Conservation (phyloP, 1,140 invertebrate genomes). For the Centruroides vittatus region DNA sequence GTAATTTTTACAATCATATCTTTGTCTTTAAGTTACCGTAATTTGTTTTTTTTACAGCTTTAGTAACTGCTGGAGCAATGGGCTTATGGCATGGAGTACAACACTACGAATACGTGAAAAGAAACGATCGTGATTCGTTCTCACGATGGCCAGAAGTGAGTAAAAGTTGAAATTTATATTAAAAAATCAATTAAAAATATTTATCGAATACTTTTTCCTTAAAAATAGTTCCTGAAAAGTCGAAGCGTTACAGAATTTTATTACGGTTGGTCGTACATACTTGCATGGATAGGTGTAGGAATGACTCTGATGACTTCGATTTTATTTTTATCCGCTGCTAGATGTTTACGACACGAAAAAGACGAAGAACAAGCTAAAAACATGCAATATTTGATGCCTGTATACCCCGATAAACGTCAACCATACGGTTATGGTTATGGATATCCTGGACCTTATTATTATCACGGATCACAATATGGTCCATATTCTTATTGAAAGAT, state of each 20-base stretch:
- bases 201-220: background rate
- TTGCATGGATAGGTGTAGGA: conserved; percentile 85
- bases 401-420: conserved; percentile 86
- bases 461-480: conserved; percentile 71
- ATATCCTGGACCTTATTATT: conserved; percentile 63
- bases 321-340: conserved; percentile 77
- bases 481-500: conserved; percentile 43
- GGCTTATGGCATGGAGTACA: conserved; percentile 89
- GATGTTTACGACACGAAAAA: conserved; percentile 79
- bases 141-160: conserved; percentile 76
- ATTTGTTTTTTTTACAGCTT: conserved; percentile 37
- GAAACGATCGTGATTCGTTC: conserved; percentile 69
- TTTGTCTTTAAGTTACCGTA: too few relatives aligned
- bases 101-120: conserved; percentile 86
- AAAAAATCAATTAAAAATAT: background rate
- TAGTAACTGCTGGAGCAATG: conserved; percentile 79
- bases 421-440: conserved; percentile 61
- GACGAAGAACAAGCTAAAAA: conserved; percentile 87
- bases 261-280: conserved; percentile 91
- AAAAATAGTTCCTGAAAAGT: conserved; percentile 61
- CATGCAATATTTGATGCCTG: conserved; percentile 95
- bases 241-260: conserved; percentile 53
- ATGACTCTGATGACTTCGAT: conserved; percentile 74
- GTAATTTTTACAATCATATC: too few relatives aligned
- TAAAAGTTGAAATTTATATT: background rate